Base-by-base conservation (phyloP, 2,113 vertebrate genomes). In the Myiopsitta monachus region DNA sequence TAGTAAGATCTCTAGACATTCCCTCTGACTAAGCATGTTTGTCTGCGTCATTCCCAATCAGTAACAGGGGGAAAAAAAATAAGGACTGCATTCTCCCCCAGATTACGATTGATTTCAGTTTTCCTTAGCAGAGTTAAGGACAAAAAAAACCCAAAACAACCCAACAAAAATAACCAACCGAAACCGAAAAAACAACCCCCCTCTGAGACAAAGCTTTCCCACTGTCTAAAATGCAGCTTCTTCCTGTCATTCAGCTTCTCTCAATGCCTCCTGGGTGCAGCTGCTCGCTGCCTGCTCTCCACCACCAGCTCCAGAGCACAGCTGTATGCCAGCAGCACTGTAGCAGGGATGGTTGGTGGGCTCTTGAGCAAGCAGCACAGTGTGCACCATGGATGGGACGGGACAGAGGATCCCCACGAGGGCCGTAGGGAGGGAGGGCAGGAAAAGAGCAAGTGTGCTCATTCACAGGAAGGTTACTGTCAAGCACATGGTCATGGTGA, bases 341-440 rank as follows among this genome's bases (percentile, higher is more conserved):
- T 5, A 3, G 38, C 28, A 39, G 16, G 13, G n/a, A 15, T 1
- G 13, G 31, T 31, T 36, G 38, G 28, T 2, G 3, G 36, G 51
- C 39, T 72, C 22, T 47, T 2, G 1, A 2, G 22, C 61, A 38
- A 68, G 54, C 69, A 66, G 39, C 27, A 23, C 17, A 43, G 27
- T 0, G 0, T 22, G 14, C 14, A 26, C 18, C 2, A 0, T 23
- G 16, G 24, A 74, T 3, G 18, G 23, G 62, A 28, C 2, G 1
- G 41, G 14, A 59, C 21, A 59, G 33, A 59, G 19, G 3, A 88
- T 49, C 61, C 44, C 38, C 5, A 2, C 0, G 2, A 68, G 4
- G 3, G 57, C 14, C 9, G 4, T 14, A 1, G 12, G 4, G 7
- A 57, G 31, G 31, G 19, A 57, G 26, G 21, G 18, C 9, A 27